These are phyloP conservation scores for Taeniopygia guttata DNA, from an alignment of 2,797 vertebrate genomes.

Conservation along the genomic window DNA sequence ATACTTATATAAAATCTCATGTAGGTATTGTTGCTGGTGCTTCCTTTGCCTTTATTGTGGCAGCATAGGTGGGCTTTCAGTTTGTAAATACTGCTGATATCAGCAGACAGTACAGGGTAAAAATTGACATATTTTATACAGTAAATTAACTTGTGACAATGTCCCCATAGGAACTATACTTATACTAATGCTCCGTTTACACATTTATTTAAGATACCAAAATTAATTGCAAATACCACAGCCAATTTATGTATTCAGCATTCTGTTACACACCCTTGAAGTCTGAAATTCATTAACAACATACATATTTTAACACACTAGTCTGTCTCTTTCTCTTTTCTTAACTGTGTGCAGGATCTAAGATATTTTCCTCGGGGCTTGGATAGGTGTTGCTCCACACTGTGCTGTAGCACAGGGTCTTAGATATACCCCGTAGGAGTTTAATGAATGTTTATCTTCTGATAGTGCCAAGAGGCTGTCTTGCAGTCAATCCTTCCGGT, in stretches of 20 bases:
- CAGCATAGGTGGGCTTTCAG: not conserved
- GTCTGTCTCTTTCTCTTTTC: slow-evolving; percentile 6
- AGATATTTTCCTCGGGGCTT: slow-evolving; percentile 12
- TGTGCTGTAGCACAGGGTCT: not conserved
- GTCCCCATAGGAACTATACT: not conserved
- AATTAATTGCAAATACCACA: not conserved
- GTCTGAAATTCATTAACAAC: slow-evolving; percentile 5
- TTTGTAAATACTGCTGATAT: not conserved
- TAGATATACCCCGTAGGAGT: not conserved
- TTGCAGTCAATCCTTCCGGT: slow-evolving; percentile 2
- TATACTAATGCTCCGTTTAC: not conserved
- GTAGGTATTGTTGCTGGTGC: not conserved
- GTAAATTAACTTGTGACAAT: not conserved
- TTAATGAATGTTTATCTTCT: slow-evolving; percentile 53
- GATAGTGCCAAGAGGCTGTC: slow-evolving; percentile 35
- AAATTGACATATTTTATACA: not conserved
- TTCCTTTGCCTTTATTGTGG: not conserved
- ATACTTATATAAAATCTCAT: not conserved
- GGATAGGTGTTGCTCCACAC: slow-evolving; percentile 27
- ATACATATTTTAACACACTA: slow-evolving; percentile 26
- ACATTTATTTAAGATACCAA: not conserved
- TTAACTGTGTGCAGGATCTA: slow-evolving; percentile 7
- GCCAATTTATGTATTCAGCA: not conserved
- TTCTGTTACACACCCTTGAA: slow-evolving; percentile 7
- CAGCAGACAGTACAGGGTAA: not conserved